These are phyloP conservation scores for Danionella cerebrum DNA, from an alignment of 2,113 vertebrate genomes.

Conservation along the genomic window DNA sequence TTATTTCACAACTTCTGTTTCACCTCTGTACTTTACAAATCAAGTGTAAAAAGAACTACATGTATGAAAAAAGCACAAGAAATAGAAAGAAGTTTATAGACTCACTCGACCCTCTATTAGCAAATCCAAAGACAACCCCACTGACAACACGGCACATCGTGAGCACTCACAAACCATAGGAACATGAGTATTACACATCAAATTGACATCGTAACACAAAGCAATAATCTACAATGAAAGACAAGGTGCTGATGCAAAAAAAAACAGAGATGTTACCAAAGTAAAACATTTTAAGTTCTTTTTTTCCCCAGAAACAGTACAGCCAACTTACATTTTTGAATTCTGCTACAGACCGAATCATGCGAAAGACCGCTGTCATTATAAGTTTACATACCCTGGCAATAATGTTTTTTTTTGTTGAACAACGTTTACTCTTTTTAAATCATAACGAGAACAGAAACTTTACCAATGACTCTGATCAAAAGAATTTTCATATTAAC, in stretches of 20 bases:
- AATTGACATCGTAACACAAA: constrained; percentile 44
- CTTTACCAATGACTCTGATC: too few relatives aligned
- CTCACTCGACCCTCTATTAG: constrained; percentile 34
- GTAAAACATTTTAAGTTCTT: background rate
- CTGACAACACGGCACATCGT: constrained; percentile 43
- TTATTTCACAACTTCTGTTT: constrained; percentile 48
- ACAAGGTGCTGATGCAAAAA: constrained; percentile 4
- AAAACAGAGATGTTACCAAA: background rate
- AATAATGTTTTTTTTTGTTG: too few relatives aligned
- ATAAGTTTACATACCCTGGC: too few relatives aligned
- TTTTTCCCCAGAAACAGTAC: background rate
- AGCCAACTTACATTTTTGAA: constrained; percentile 12
- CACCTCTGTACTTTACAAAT: constrained; percentile 50
- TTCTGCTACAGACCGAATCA: constrained; percentile 9
- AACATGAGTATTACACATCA: constrained; percentile 44
- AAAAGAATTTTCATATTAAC: too few relatives aligned
- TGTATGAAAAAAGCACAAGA: constrained; percentile 48
- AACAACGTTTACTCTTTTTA: too few relatives aligned
- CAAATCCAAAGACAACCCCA: constrained; percentile 36
- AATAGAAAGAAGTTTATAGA: constrained; percentile 41
- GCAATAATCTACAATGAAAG: constrained; percentile 29
- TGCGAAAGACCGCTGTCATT: too few relatives aligned
- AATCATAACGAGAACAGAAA: too few relatives aligned
- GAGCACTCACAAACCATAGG: constrained; percentile 44
- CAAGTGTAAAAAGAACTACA: constrained; percentile 48